phyloP scores from a whole-genome alignment of 2,113 vertebrate species.

The Rhizomys pruinosus region DNA sequence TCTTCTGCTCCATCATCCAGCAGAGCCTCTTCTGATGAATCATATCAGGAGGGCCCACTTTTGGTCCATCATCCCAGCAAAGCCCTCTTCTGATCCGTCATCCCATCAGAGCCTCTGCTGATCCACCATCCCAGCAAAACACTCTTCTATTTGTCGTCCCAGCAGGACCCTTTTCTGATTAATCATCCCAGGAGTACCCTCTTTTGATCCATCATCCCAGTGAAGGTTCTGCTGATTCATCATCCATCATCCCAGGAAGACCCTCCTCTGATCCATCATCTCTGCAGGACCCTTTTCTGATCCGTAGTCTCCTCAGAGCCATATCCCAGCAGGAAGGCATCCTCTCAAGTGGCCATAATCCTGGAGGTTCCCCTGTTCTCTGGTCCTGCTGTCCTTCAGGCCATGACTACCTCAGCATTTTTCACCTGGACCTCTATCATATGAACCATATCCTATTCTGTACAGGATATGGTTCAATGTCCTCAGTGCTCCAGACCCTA shows the following conservation, averaged over 20 bases:
- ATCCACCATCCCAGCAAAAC: neutral
- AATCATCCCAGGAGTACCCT: neutral
- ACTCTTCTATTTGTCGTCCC: neutral
- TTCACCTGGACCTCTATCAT: neutral
- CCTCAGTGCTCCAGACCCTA: fast-evolving
- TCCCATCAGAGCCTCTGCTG: neutral
- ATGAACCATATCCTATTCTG: neutral
- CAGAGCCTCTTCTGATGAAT: neutral
- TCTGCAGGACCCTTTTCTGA: neutral
- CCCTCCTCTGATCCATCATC: neutral
- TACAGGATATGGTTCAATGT: too few relatives aligned
- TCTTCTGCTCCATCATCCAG: too few relatives aligned
- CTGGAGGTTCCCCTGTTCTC: neutral
- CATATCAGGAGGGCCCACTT: neutral
- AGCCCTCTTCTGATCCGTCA: neutral
- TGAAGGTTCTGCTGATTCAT: too few relatives aligned
- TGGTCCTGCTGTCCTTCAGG: too few relatives aligned
- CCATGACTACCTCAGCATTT: neutral
- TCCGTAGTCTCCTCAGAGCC: neutral
- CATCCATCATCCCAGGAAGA: too few relatives aligned
- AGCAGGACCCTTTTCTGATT: neutral
- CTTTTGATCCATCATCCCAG: neutral
- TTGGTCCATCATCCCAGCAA: neutral
- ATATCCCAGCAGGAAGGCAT: neutral
- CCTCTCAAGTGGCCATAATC: too few relatives aligned